Evolutionary conservation across 2,113 vertebrate species (phyloP).

Genomic region (Nesoenas mayeri): DNA sequence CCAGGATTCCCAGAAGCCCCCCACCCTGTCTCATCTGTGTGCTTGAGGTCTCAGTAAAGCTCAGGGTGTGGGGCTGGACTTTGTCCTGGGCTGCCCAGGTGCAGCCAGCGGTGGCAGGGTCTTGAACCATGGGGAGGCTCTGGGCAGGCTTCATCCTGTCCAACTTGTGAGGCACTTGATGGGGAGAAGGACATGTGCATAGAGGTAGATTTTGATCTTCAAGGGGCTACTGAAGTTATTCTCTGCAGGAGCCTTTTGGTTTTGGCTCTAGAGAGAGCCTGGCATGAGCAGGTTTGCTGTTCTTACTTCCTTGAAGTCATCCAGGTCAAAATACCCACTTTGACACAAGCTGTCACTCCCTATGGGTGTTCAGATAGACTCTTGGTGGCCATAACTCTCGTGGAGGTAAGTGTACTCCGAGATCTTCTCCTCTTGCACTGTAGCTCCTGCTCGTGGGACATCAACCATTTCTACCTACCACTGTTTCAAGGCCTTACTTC

Average conservation of each 20-base stretch:
- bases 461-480: background rate
- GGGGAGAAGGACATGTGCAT: background rate
- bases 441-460: background rate
- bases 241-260: background rate
- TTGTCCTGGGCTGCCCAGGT: background rate
- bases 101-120: background rate
- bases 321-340: background rate
- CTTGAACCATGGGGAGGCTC: background rate
- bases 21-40: background rate
- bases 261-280: background rate
- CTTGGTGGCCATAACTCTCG: background rate
- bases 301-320: background rate
- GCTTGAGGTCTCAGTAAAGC: background rate
- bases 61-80: background rate
- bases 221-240: background rate
- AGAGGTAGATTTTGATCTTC: background rate
- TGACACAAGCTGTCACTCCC: background rate
- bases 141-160: background rate
- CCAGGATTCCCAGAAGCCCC: background rate
- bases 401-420: background rate
- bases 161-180: rapidly evolving
- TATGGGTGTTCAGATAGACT: background rate
- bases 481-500: background rate
- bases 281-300: background rate
- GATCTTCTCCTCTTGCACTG: background rate